Base-by-base conservation (phyloP, 2,113 vertebrate genomes). In the Festucalex cinctus region DNA sequence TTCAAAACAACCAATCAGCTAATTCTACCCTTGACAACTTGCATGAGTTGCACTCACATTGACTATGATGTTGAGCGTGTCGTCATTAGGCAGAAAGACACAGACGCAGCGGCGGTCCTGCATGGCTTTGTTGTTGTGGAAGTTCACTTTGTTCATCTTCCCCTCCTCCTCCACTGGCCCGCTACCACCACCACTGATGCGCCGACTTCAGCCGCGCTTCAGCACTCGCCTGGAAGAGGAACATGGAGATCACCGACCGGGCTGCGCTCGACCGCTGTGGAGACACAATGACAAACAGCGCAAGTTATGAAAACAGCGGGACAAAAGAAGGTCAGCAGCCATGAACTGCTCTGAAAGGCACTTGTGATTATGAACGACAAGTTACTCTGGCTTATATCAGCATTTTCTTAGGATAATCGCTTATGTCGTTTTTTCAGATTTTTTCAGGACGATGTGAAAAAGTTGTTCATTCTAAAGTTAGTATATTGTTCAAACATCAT, bases 91-190 rank as follows among this genome's bases (percentile, higher is more conserved):
- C 79, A 98, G 93, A 92, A 98, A 98, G 76, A 99, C 96, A 79
- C 97, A 99, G 67, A 99, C 95, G 66, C 96, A 98, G 81, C 97
- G 94, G 80, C 97, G 96, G 93, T 99, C 97, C 91, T 99, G 97
- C 97, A 99, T 99, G 92, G 93, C 89, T 97, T 94, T 94, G 91
- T 99, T 99, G 90, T 96, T 99, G 81, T 95, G 94, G 86, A 99
- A 98, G 86, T 81, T 91, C 93, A 98, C 85, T 93, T 93, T 98
- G 96, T 93, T 98, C 97, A 99, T 99, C 37, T 95, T 97, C 88
- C 76, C 75, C 43, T 7, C 61, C 73, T 69, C 78, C 80, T 57
- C 79, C 69, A 10, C 77, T 65, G 63, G 53, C 26, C 36, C 56
- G 5, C 37, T 49, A 54, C 43, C 58, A 32, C 51, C 39, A 28